Evolutionary conservation across 2,113 vertebrate species (phyloP), one percentile per base, ranked within the genome.

Genomic region (Columbina picui): DNA sequence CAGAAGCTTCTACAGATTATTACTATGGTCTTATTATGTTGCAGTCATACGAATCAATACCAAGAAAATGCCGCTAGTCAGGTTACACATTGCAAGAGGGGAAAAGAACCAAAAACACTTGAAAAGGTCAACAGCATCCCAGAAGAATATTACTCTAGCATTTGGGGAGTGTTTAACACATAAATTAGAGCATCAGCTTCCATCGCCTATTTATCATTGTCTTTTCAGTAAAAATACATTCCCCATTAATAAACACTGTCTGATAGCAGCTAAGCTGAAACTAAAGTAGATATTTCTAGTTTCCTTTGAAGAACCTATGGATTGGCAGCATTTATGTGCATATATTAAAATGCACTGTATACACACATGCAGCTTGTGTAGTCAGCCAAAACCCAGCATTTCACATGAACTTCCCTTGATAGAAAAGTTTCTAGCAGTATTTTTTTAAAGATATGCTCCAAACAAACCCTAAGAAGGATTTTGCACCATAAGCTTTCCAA

Each of bases 271-370:
- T 22, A 29, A 5, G 30, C 3, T 34, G 38, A 63, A 6, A 45
- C 15, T 45, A 59, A 57, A 82, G 45, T 2, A 50, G 12, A 1
- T 43, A 56, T 56, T 86, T 80, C 34, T 34, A 20, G 38, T 26
- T 61, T 36, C 25, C 38, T 60, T 19, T 55, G 59, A 78, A 84
- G 26, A 52, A 34, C 25, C 22, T 8, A 9, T 19, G 16, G 32
- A 15, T 63, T 13, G 16, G n/a, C 10, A 63, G 49, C 38, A 23
- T 30, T 57, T 30, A 5, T 1, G 6, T 25, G 29, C 1, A 0
- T 3, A 5, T 4, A 45, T 10, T 12, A 21, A 21, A 26, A 25
- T 27, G 29, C 0, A 30, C 20, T 3, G 6, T 2, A 25, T 0
- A 29, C 25, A 32, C 1, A 43, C 41, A 5, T 1, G 16, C 23